phyloP scores from a whole-genome alignment of 2,888 invertebrate genomes.

The Copidosoma aretas region DNA sequence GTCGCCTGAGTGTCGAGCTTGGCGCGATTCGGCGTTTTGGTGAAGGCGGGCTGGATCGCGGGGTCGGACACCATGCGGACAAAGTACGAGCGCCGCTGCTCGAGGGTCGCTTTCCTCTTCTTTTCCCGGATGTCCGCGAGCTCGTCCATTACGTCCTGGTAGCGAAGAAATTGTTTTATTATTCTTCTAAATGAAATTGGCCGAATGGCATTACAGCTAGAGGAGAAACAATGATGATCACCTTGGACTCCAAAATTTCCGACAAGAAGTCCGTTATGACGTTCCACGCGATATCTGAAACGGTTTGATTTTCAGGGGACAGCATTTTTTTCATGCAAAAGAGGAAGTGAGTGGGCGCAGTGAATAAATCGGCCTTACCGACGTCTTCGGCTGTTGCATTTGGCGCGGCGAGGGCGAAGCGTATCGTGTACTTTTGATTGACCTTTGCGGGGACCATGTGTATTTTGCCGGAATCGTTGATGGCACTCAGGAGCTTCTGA shows the following conservation, averaged over 20 bases:
- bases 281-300: constrained; percentile 81
- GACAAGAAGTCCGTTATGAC: constrained; percentile 82
- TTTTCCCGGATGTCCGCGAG: constrained; percentile 77
- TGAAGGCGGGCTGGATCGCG: constrained; percentile 71
- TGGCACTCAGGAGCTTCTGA: constrained; percentile 87
- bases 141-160: constrained; percentile 71
- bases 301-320: constrained; percentile 3
- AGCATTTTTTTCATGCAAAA: background rate
- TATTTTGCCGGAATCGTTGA: constrained; percentile 93
- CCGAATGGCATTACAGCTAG: too few relatives aligned
- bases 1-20: constrained; percentile 58
- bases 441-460: constrained; percentile 97
- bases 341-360: too few relatives aligned
- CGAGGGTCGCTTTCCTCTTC: constrained; percentile 80
- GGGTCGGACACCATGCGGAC: constrained; percentile 98
- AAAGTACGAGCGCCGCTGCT: constrained; percentile 93
- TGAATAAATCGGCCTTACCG: constrained; percentile 65
- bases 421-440: constrained; percentile 87
- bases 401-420: constrained; percentile 93
- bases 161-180: background rate
- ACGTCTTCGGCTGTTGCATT: constrained; percentile 85
- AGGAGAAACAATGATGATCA: constrained; percentile 24
- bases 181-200: background rate
- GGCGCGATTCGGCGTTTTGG: constrained; percentile 57
- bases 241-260: constrained; percentile 76